phyloP scores from a whole-genome alignment of 2,797 vertebrate genomes.

The Arnoldichthys spilopterus region DNA sequence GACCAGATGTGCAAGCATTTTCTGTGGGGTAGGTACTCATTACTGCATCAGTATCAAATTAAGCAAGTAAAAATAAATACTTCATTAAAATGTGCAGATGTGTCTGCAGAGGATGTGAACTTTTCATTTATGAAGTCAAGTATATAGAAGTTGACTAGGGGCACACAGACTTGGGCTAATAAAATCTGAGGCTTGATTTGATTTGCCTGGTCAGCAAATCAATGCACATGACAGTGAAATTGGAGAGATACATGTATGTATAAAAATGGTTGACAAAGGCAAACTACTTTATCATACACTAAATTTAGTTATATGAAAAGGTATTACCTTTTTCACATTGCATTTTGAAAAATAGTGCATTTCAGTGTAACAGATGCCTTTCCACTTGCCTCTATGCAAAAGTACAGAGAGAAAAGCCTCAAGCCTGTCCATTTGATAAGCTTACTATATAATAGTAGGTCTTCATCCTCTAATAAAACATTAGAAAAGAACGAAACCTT shows the following conservation, averaged over 20 bases:
- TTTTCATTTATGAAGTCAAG: too few relatives aligned
- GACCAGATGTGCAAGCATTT: too few relatives aligned
- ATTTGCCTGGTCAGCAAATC: not conserved
- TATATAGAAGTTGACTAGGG: too few relatives aligned
- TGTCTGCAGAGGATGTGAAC: too few relatives aligned
- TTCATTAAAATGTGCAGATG: too few relatives aligned
- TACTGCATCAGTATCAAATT: too few relatives aligned
- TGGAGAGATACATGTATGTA: not conserved
- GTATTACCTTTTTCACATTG: not conserved
- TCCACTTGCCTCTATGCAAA: not conserved
- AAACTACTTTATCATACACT: not conserved
- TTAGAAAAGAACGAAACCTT: slow-evolving; percentile 28
- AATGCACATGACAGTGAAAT: not conserved
- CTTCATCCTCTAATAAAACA: slow-evolving; percentile 44
- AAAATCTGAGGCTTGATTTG: not conserved
- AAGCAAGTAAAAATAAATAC: too few relatives aligned
- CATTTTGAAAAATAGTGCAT: too few relatives aligned
- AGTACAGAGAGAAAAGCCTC: not conserved
- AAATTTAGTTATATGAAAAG: not conserved
- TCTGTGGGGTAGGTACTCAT: too few relatives aligned
- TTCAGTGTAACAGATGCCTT: not conserved
- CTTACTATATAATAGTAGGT: not conserved
- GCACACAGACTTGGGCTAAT: too few relatives aligned
- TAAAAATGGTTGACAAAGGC: not conserved
- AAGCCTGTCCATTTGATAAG: slow-evolving; percentile 6